Conservation (phyloP, 1,140 invertebrate species). For the Tetranychus cinnabarinus region DNA sequence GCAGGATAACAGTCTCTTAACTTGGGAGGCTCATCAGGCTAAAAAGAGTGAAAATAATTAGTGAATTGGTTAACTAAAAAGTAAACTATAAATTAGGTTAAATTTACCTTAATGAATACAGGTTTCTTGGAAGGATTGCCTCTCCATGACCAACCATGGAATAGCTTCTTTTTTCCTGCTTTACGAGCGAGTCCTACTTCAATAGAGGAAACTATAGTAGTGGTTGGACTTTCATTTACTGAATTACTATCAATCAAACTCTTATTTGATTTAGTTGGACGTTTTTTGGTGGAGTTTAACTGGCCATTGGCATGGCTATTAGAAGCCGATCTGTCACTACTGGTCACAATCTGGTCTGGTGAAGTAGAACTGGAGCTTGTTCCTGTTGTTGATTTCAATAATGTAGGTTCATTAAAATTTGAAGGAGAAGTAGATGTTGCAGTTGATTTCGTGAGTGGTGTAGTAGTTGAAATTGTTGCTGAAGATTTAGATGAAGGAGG, state of each 20-base stretch:
- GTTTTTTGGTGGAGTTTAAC: neutral
- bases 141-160: constrained; percentile 74
- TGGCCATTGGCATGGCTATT: neutral
- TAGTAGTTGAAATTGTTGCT: neutral
- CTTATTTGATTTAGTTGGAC: neutral
- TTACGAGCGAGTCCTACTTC: neutral
- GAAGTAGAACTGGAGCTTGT: too few species aligned
- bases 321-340: neutral
- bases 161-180: constrained; percentile 29
- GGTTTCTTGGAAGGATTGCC: constrained; percentile 53
- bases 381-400: too few species aligned
- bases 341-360: too few species aligned
- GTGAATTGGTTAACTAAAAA: neutral
- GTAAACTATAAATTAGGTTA: neutral
- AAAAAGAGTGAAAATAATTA: constrained; percentile 10
- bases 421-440: neutral
- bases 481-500: neutral
- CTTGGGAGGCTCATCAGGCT: constrained; percentile 49
- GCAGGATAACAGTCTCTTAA: constrained; percentile 56
- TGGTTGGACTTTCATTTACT: neutral
- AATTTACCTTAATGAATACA: constrained; percentile 62
- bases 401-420: neutral
- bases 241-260: neutral
- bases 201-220: neutral
- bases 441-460: neutral